A percentile compares a stretch with the other conserved stretches of the same genome.
Conservation (phyloP, 2,888 invertebrate species). For the Drosophila testacea region DNA sequence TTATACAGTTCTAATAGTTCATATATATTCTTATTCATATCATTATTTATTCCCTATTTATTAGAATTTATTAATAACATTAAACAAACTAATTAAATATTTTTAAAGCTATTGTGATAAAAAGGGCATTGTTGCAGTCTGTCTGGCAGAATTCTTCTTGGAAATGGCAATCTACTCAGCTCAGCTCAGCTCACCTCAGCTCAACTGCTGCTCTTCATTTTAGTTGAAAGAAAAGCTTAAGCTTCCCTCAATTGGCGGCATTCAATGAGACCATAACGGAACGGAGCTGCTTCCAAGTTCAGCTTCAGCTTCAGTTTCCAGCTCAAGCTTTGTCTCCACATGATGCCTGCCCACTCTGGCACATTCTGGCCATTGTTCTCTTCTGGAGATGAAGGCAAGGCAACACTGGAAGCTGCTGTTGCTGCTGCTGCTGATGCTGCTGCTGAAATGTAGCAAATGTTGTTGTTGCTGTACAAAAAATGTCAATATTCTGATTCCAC, state of each 20-base stretch:
- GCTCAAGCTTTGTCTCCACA: conserved; percentile 62
- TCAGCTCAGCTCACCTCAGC: neutral
- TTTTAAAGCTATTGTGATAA: too few relatives aligned
- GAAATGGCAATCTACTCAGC: conserved; percentile 1
- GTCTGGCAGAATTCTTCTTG: neutral
- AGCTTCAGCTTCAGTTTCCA: conserved; percentile 20
- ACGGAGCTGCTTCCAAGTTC: conserved; percentile 52
- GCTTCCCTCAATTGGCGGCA: conserved; percentile 83
- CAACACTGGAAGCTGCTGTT: conserved; percentile 63
- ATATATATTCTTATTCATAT: too few relatives aligned
- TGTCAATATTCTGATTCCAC: conserved; percentile 84
- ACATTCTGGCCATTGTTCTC: conserved; percentile 77
- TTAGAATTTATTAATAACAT: too few relatives aligned
- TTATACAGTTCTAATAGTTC: too few relatives aligned
- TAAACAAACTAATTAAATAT: too few relatives aligned
- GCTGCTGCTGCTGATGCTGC: conserved; percentile 44
- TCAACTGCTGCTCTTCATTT: conserved; percentile 51
- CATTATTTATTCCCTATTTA: too few relatives aligned
- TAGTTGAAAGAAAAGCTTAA: conserved; percentile 50
- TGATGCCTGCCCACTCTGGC: conserved; percentile 78
- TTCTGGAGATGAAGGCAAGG: conserved; percentile 15
- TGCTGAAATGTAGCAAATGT: conserved; percentile 66
- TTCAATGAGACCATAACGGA: conserved; percentile 66
- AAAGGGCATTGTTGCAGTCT: conserved; percentile 22
- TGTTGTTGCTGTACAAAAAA: conserved; percentile 67